phyloP scores from a whole-genome alignment of 2,113 vertebrate species.

The Malaclemys terrapin region DNA sequence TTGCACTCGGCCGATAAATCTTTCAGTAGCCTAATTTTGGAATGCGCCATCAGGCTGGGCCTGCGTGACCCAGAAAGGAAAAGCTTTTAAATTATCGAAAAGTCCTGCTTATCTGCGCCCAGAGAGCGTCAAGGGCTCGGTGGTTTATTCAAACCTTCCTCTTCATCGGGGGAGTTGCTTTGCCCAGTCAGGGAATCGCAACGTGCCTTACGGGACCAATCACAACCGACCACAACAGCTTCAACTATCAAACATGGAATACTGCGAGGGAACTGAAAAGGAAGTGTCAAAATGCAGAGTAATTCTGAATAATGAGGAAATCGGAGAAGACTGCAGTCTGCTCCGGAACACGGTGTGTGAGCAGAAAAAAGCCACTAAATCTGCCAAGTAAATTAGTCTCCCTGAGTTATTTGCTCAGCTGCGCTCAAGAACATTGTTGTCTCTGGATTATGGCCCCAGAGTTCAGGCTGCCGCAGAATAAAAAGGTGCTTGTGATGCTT shows the following conservation, averaged over 20 bases:
- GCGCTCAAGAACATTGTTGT: background rate
- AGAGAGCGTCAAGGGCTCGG: background rate
- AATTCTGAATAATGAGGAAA: background rate
- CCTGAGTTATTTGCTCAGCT: background rate
- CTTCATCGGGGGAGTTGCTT: background rate
- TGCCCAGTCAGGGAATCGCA: background rate
- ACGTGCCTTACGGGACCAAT: background rate
- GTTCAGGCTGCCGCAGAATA: background rate
- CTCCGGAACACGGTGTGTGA: background rate
- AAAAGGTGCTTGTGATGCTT: fast-evolving
- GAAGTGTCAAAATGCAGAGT: fast-evolving
- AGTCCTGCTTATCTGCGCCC: background rate
- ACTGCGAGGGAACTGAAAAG: background rate
- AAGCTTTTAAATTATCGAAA: background rate
- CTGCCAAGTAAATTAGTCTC: background rate
- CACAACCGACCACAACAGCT: background rate
- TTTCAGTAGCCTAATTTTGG: background rate
- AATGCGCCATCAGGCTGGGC: background rate
- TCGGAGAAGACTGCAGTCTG: background rate
- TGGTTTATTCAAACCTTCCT: background rate
- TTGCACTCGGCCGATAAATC: background rate
- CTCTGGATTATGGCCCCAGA: fast-evolving
- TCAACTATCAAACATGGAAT: fast-evolving
- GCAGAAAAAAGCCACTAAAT: background rate
- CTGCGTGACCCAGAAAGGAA: background rate